Evolutionary conservation across 2,113 vertebrate species (phyloP).

Genomic region (Callocephalon fimbriatum): DNA sequence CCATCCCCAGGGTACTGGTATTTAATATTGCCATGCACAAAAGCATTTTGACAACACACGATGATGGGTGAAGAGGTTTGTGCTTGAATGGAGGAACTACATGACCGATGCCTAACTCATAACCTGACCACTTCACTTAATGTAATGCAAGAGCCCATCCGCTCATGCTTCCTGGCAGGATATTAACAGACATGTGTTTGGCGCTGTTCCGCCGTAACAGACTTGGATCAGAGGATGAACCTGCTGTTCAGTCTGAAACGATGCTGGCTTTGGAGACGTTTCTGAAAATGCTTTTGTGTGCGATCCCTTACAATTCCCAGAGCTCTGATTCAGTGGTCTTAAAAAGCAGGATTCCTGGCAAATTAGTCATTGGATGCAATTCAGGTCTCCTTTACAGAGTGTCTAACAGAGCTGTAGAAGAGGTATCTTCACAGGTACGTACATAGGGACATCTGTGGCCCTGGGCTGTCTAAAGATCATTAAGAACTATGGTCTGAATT

Average conservation of each 20-base stretch:
- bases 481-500: neutral
- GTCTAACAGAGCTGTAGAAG: neutral
- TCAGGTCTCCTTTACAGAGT: neutral
- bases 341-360: slow-evolving; percentile 31
- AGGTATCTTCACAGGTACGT: neutral
- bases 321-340: slow-evolving; percentile 22
- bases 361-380: slow-evolving; percentile 11
- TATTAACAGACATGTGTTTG: slow-evolving; percentile 64
- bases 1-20: neutral
- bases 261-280: slow-evolving; percentile 42
- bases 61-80: slow-evolving; percentile 24
- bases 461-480: neutral
- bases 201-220: slow-evolving; percentile 59
- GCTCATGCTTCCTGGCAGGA: slow-evolving; percentile 1
- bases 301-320: slow-evolving; percentile 10
- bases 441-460: neutral
- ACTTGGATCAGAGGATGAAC: slow-evolving; percentile 66
- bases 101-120: neutral
- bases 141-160: neutral
- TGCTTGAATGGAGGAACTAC: neutral
- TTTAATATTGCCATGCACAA: slow-evolving; percentile 17
- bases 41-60: neutral
- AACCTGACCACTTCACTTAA: neutral
- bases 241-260: slow-evolving; percentile 73
- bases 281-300: slow-evolving; percentile 60